Evolutionary conservation across 2,888 invertebrate species (phyloP), one percentile per base, ranked within the genome.

Genomic region (Apocheima hispidaria): DNA sequence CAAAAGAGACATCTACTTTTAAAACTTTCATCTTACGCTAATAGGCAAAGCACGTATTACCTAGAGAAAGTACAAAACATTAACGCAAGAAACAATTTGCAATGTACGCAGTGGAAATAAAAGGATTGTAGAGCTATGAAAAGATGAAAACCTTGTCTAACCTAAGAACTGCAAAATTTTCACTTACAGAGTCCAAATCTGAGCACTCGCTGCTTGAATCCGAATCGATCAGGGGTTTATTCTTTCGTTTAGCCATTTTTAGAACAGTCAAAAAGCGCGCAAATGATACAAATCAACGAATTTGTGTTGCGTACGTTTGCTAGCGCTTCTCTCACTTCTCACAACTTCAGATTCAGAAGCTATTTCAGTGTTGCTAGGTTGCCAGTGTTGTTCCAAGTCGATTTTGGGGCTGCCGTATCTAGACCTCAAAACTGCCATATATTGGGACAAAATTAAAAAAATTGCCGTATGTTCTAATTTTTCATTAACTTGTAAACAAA

Each of bases 201-300:
- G 96, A 96, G 70, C 95, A 96, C 74, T 95, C 96, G 85, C 96
- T 96, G 86, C 96, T 97, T 60, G 96, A 96, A 84, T 97, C 96
- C 20, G 97, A 96, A 83, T 97, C 97, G 73, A 97, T 95, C 66
- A 97, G 90, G 38, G 96, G 96, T 83, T 96, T 96, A 86, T 96
- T 96, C 87, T 97, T 97, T 72, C 97, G 94, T 92, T 97, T 97
- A 74, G 95, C 96, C 97, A 97, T 97, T 88, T 78, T 82, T 60
- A 57, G 14, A 70, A 48, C 70, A 67, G 57, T 69, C 60, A 61
- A 64, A 62, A 67, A 74, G n/a, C 65, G 67, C 69, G 65, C 72
- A 74, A 74, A 78, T 65, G n/a, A 73, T 2, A 66, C 68, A 69
- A 64, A 55, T n/a, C n/a, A n/a, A n/a, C n/a, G n/a, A 79, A 75